Evolutionary conservation across 2,888 invertebrate species (phyloP), one percentile per base, ranked within the genome.

Genomic region (Lithophane ornitopus): DNA sequence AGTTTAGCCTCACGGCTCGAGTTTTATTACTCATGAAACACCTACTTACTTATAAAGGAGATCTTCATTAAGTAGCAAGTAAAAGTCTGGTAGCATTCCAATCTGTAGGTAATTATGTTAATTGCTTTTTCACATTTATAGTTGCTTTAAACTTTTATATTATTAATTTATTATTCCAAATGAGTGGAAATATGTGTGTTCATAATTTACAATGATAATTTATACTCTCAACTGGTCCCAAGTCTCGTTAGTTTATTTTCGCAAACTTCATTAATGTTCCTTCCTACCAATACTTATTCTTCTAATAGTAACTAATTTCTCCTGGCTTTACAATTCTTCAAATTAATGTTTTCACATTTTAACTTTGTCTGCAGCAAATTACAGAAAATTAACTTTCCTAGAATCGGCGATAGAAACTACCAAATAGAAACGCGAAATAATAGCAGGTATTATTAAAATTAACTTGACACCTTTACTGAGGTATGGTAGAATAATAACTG

Each of bases 351-450:
- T 80, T 56, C 77, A 67, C 56, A 70, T 66, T 56, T n/a, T 52
- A 66, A 44, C 19, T 56, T 41, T 52, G n/a, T 73, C 7, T 63
- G 39, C 63, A 61, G 26, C 26, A 67, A 70, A 82, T 81, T 65
- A 69, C 16, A 59, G 44, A 54, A 66, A 63, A 59, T 68, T 58
- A 77, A 39, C 56, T 34, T 61, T 73, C 44, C 11, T n/a, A 67
- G 56, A 73, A 68, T 41, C 26, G 6, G 44, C 41, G 14, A 82
- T 59, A 72, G 54, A 63, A 78, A 78, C 49, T 52, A 70, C 39
- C 49, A 52, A 83, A 74, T 73, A 84, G 58, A 73, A 84, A 71
- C 58, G n/a, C 54, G 12, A 65, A 59, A 84, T 80, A 82, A 75
- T 66, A 56, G 56, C 26, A 26, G 68, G 19, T 54, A 75, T 84